Evolutionary conservation across 2,888 invertebrate genomes (phyloP).

Genomic region (Monopis laevigella): DNA sequence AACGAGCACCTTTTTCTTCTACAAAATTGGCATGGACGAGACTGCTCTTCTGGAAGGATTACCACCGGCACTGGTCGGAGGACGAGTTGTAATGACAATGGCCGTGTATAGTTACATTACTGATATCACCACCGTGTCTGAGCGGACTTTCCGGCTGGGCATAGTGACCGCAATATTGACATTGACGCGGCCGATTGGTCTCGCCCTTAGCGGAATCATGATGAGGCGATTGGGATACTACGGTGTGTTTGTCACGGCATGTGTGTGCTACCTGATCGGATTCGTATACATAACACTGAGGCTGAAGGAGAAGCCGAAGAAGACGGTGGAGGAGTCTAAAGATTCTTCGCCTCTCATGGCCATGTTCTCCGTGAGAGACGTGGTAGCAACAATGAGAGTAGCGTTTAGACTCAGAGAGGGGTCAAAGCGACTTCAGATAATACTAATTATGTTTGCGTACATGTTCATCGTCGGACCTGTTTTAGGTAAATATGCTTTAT

Average conservation of each 20-base stretch:
- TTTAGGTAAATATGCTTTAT: slow-evolving; percentile 39
- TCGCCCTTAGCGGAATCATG: slow-evolving; percentile 64
- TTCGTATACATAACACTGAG: slow-evolving; percentile 52
- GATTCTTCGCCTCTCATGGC: slow-evolving; percentile 33
- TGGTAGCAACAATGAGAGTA: slow-evolving; percentile 56
- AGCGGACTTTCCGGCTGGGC: slow-evolving; percentile 71
- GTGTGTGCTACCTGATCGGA: slow-evolving; percentile 49
- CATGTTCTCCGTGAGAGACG: slow-evolving; percentile 44
- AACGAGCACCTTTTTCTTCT: slow-evolving; percentile 65
- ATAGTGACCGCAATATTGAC: slow-evolving; percentile 65
- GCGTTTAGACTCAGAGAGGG: slow-evolving; percentile 45
- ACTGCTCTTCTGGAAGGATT: slow-evolving; percentile 66
- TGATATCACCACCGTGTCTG: slow-evolving; percentile 66
- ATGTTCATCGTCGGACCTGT: slow-evolving; percentile 63
- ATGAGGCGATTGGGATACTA: slow-evolving; percentile 57
- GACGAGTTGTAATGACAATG: slow-evolving; percentile 68
- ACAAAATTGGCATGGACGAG: slow-evolving; percentile 61
- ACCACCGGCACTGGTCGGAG: slow-evolving; percentile 70
- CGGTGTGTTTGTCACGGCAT: slow-evolving; percentile 52
- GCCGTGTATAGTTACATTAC: slow-evolving; percentile 71
- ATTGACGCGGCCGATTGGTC: slow-evolving; percentile 59
- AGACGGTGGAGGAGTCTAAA: slow-evolving; percentile 36
- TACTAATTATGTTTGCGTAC: slow-evolving; percentile 51
- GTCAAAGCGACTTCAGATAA: slow-evolving; percentile 45
- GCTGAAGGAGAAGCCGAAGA: slow-evolving; percentile 42